Percentiles rank a stretch among this genome's conserved stretches.
These are phyloP conservation scores for Zoanthus gigantus DNA, from an alignment of 92 coral and sea anemone genomes.

Conservation along the genomic window DNA sequence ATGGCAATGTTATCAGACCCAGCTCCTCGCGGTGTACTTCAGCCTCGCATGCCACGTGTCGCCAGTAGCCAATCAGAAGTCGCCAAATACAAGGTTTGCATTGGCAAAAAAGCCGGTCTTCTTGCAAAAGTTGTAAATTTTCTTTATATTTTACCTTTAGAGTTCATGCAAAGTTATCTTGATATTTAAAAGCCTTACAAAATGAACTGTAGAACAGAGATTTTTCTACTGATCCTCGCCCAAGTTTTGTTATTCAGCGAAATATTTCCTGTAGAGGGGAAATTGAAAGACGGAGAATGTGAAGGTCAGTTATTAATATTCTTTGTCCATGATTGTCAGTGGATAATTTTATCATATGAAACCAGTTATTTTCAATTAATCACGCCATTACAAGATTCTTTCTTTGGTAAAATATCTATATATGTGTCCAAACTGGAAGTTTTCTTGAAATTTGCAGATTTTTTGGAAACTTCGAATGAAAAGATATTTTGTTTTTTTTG, in stretches of 20 bases:
- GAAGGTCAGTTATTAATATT: slow-evolving; percentile 69
- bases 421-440: background rate
- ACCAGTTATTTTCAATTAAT: background rate
- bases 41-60: slow-evolving; percentile 31
- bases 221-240: slow-evolving; percentile 61
- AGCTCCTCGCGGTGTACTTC: slow-evolving; percentile 14
- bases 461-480: background rate
- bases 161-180: background rate
- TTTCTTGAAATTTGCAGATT: background rate
- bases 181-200: background rate
- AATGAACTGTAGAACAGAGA: slow-evolving; percentile 61
- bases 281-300: slow-evolving; percentile 86
- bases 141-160: slow-evolving; percentile 1
- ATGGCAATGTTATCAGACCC: slow-evolving; percentile 27
- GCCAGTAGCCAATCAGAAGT: slow-evolving; percentile 81
- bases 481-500: background rate
- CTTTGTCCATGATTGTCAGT: slow-evolving; percentile 12
- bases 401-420: background rate
- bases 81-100: slow-evolving; percentile 92
- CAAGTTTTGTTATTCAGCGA: slow-evolving; percentile 69
- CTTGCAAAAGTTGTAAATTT: slow-evolving; percentile 1
- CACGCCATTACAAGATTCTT: background rate
- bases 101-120: slow-evolving; percentile 77
- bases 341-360: slow-evolving; percentile 7
- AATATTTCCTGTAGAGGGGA: slow-evolving; percentile 74